Evolutionary conservation across 2,888 invertebrate genomes (phyloP).

Genomic region (Abscondita cerata): DNA sequence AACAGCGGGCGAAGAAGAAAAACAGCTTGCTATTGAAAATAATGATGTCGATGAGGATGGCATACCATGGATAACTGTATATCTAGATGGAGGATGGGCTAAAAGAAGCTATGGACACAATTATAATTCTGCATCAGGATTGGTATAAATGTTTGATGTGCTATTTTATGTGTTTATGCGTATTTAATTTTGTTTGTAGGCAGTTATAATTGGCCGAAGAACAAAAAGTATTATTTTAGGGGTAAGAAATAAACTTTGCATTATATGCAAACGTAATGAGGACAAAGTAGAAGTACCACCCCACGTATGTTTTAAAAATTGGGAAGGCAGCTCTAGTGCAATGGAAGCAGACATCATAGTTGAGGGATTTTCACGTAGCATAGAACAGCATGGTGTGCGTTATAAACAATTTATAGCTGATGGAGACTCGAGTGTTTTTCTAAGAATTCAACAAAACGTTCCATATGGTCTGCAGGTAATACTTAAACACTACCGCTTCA

Average conservation of each 20-base stretch:
- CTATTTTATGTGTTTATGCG: background rate
- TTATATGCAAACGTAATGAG: too few relatives aligned
- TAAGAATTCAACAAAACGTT: conserved; percentile 7
- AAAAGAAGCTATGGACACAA: too few relatives aligned
- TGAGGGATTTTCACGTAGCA: conserved; percentile 1
- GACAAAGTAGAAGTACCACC: background rate
- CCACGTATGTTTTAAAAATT: too few relatives aligned
- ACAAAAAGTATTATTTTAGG: too few relatives aligned
- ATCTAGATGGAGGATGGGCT: too few relatives aligned
- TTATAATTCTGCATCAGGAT: conserved; percentile 6
- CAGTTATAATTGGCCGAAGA: background rate
- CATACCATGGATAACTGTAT: too few relatives aligned
- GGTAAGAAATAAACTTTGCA: background rate
- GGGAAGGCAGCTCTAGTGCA: background rate
- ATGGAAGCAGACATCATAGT: conserved; percentile 12
- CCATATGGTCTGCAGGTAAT: background rate
- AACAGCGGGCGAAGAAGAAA: background rate
- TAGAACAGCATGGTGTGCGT: background rate
- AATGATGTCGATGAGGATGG: too few relatives aligned
- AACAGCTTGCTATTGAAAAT: too few relatives aligned
- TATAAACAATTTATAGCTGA: conserved; percentile 16
- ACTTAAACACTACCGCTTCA: background rate
- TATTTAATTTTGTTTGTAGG: background rate
- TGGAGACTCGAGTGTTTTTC: conserved; percentile 4
- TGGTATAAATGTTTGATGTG: background rate